These are phyloP conservation scores for Sebastes trivittatus DNA, from an alignment of 2,797 vertebrate species.

Conservation along the genomic window DNA sequence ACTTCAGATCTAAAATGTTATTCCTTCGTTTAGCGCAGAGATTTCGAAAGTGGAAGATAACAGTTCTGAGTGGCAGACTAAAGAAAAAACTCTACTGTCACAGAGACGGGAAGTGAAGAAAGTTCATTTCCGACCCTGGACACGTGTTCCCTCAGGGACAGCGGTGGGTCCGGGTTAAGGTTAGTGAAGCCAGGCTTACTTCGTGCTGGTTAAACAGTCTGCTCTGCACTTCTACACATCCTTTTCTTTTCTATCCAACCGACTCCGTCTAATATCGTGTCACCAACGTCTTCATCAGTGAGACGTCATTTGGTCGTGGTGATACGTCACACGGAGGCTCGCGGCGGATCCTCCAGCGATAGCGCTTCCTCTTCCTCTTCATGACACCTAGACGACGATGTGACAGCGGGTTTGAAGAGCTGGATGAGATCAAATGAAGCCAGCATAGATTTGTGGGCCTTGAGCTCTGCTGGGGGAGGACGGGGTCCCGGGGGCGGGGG, in stretches of 20 bases:
- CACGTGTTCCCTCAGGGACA: too few relatives aligned
- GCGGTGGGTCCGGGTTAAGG: too few relatives aligned
- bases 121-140: too few relatives aligned
- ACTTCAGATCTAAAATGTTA: too few relatives aligned
- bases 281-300: background rate
- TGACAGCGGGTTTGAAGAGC: slow-evolving; percentile 16
- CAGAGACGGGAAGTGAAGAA: too few relatives aligned
- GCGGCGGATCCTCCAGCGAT: background rate
- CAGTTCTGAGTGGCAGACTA: too few relatives aligned
- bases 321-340: background rate
- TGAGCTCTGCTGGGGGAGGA: background rate
- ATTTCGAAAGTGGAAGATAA: too few relatives aligned
- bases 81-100: too few relatives aligned
- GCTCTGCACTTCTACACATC: background rate
- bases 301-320: background rate
- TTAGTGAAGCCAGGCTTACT: background rate
- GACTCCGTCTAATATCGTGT: background rate
- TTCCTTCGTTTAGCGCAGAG: too few relatives aligned
- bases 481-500: background rate
- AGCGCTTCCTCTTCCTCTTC: background rate
- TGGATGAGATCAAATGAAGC: slow-evolving; percentile 37
- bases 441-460: slow-evolving; percentile 11
- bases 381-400: slow-evolving; percentile 11
- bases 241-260: slow-evolving; percentile 4
- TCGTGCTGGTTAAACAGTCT: background rate